Conservation (phyloP, 2,797 vertebrate species). For the Pipistrellus nathusii region DNA sequence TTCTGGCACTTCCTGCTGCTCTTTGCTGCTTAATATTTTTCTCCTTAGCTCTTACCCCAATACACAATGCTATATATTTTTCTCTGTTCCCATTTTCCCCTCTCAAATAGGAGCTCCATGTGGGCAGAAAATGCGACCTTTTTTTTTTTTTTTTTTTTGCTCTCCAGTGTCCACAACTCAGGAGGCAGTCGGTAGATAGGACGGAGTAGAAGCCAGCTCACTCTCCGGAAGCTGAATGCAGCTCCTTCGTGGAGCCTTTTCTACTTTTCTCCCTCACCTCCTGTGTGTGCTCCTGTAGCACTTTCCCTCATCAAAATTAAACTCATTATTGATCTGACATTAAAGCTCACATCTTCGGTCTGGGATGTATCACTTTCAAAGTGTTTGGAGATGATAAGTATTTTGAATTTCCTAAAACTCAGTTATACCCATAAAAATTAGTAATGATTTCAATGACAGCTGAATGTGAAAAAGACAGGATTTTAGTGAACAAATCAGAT, state of each 20-base stretch:
- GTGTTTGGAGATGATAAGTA: neutral
- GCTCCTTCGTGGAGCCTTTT: neutral
- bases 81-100: neutral
- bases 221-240: neutral
- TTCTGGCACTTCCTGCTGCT: neutral
- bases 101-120: neutral
- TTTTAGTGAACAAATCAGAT: neutral
- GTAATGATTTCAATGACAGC: neutral
- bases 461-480: neutral
- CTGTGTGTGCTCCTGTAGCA: neutral
- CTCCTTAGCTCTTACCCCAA: neutral
- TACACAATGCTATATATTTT: neutral
- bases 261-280: neutral
- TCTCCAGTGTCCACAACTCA: neutral
- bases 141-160: neutral
- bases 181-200: neutral
- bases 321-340: neutral
- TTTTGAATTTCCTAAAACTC: neutral
- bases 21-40: neutral
- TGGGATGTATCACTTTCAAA: neutral
- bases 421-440: neutral
- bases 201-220: neutral
- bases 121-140: neutral
- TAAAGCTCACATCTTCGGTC: neutral
- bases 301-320: neutral